Evolutionary conservation across 37 sponge, comb jelly and placozoan genomes (phyloP), one percentile per base, ranked within the genome.

Genomic region (Tethya wilhelma): DNA sequence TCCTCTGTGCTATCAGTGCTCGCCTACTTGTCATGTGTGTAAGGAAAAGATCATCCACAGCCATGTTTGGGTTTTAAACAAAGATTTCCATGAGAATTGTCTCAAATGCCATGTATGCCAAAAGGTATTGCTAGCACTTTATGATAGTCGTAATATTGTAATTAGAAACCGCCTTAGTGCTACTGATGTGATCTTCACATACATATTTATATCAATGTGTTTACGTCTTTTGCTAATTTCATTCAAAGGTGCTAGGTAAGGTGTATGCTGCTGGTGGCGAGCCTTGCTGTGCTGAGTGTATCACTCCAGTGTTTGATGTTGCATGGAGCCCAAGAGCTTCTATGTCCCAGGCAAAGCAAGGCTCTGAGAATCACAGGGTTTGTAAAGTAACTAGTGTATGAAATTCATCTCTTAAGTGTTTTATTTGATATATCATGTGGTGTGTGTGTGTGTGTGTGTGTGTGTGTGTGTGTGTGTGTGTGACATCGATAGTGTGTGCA

Each of bases 41-140:
- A 40, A 64, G 26, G 68, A 84, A 67, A 89, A 59, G 69, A 89
- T 89, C 1, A 33, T 70, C 4, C 32, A 39, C 22, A 69, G 64
- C 4, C 90, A 89, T 49, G 65, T 89, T 19, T 31, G 58, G 25
- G 84, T 89, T 3, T 55, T 89, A 5, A 80, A 89, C 55, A 84
- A 84, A 63, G 90, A 89, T 58, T 89, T 89, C 43, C 90, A 89
- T 64, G 90, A 89, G 56, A 69, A 83, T 22, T 89, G 90, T 33
- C 56, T 89, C 14, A 67, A n/a, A 19, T 89, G 90, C 66, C 36
- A 41, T 4, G 22, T 38, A 9, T 89, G 90, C 74, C 23, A 79
- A 25, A 78, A 74, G 80, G 90, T 89, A 36, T 1, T 2, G 1
- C 9, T 56, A 58, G 5, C 37, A 60, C 7, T 60, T 17, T 25